phyloP scores from a whole-genome alignment of 1,140 invertebrate genomes.

The Diorhabda carinulata region DNA sequence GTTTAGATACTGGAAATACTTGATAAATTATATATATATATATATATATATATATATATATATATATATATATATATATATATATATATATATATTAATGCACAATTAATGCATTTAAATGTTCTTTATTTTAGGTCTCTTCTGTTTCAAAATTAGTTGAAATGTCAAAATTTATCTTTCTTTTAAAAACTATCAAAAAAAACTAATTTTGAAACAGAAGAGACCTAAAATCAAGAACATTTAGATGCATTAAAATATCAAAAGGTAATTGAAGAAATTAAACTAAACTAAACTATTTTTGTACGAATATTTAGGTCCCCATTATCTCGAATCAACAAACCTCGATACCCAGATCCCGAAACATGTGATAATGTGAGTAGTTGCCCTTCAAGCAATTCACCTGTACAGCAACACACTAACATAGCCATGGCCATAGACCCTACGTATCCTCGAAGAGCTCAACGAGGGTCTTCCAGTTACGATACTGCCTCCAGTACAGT shows the following conservation, averaged over 20 bases:
- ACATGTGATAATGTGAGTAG: slow-evolving; percentile 24
- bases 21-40: too few relatives aligned
- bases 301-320: slow-evolving; percentile 32
- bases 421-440: slow-evolving; percentile 61
- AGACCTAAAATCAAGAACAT: too few relatives aligned
- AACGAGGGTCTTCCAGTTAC: slow-evolving; percentile 39
- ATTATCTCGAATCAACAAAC: slow-evolving; percentile 38
- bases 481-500: slow-evolving; percentile 42
- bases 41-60: too few relatives aligned
- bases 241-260: too few relatives aligned
- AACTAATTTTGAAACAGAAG: too few relatives aligned
- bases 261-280: background rate
- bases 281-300: too few relatives aligned
- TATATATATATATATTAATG: background rate
- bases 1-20: too few relatives aligned
- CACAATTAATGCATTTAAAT: background rate
- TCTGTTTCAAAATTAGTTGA: too few relatives aligned
- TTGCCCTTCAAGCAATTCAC: slow-evolving; percentile 24
- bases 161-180: too few relatives aligned
- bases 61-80: background rate
- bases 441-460: slow-evolving; percentile 49
- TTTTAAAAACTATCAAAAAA: too few relatives aligned
- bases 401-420: slow-evolving; percentile 46
- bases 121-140: too few relatives aligned
- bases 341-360: slow-evolving; percentile 41